Evolutionary conservation across 2,113 vertebrate species (phyloP), one percentile per base, ranked within the genome.

Genomic region (Myrmecophaga tridactyla): DNA sequence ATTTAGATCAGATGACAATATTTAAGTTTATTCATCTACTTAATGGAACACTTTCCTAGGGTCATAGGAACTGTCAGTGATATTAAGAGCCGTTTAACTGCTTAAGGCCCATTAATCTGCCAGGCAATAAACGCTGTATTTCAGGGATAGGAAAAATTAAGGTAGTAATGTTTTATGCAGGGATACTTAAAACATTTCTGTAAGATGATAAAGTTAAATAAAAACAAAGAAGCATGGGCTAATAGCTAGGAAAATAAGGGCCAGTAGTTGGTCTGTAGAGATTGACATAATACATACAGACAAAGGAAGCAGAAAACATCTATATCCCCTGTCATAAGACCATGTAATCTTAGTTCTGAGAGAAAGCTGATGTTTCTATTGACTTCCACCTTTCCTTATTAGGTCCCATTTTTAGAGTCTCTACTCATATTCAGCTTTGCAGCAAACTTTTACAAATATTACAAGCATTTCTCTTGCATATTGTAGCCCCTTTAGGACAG

Each of bases 1-100:
- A 56, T 88, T 96, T 75, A 92, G 77, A 60, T 73, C 56, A 58
- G 36, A 63, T 75, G 91, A 72, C 86, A 86, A 46, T 67, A 69
- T 88, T 92, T 92, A 94, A 96, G 69, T 51, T 92, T 92, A 96
- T 96, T 92, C 73, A 58, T 41, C 90, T 96, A 76, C 91, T 96
- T 95, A 96, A 92, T 88, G 83, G 96, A 51, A 77, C 62, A 82
- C n/a, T 85, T 88, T 90, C 56, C 29, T 39, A 36, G 62, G 95
- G 95, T 96, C 96, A 78, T 51, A 48, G 69, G 69, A 82, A 90
- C 60, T 67, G 31, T 88, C 88, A 67, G 72, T 46, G 67, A 43
- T 77, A 94, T 92, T 90, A 82, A 88, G 90, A 82, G 69, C 41
- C 21, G 60, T 92, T 89, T 94, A 86, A 92, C 81, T 86, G 36